phyloP scores from a whole-genome alignment of 1,140 invertebrate genomes.

The Ladona fulva region DNA sequence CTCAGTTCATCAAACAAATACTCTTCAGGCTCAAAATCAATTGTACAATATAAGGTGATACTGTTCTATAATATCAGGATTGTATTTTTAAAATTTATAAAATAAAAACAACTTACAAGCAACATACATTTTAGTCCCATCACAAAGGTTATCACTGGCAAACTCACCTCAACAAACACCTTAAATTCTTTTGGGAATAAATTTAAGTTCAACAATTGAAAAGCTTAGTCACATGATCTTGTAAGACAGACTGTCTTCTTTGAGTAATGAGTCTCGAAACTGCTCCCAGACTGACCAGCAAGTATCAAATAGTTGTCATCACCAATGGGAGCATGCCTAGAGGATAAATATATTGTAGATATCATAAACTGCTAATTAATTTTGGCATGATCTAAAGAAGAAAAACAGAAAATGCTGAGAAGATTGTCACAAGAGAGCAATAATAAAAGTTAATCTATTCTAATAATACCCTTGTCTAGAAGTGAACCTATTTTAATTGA shows the following conservation, averaged over 20 bases:
- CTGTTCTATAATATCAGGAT: too few species aligned
- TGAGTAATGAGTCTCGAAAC: not conserved
- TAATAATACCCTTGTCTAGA: too few species aligned
- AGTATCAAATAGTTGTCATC: slow-evolving; percentile 74
- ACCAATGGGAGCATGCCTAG: slow-evolving; percentile 74
- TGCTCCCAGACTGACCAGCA: slow-evolving; percentile 31
- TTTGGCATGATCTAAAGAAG: not conserved
- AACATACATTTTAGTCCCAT: too few species aligned
- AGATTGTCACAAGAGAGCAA: not conserved
- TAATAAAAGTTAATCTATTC: not conserved
- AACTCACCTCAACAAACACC: too few species aligned
- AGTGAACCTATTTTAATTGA: not conserved
- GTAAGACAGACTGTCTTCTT: not conserved
- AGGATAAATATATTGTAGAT: too few species aligned
- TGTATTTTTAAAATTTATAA: too few species aligned
- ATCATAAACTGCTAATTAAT: slow-evolving; percentile 17
- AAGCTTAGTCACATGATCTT: not conserved
- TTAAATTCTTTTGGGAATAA: too few species aligned
- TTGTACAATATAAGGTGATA: too few species aligned
- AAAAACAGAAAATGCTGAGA: not conserved
- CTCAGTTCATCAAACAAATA: too few species aligned
- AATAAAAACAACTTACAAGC: too few species aligned
- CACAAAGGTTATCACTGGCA: too few species aligned
- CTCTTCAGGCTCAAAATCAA: too few species aligned
- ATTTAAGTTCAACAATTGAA: not conserved